Conservation (phyloP, 2,113 vertebrate species). For the Microtus pennsylvanicus region DNA sequence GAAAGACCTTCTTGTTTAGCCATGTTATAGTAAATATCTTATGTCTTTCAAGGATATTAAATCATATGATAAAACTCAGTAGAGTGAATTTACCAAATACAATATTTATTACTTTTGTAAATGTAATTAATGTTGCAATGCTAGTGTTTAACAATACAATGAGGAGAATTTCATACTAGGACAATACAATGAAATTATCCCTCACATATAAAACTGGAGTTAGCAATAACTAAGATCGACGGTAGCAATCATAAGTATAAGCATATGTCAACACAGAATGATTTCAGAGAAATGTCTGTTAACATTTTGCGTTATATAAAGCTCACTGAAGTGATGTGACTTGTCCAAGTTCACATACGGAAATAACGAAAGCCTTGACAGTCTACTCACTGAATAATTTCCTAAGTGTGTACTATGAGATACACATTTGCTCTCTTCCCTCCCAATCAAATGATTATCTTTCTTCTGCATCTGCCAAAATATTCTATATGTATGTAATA, state of each 20-base stretch:
- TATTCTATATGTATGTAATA: slow-evolving; percentile 3
- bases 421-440: background rate
- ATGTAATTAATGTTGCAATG: background rate
- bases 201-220: slow-evolving; percentile 1
- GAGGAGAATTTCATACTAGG: background rate
- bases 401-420: background rate
- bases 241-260: background rate
- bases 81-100: background rate
- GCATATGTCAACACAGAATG: background rate
- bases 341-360: background rate
- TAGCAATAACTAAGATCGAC: background rate
- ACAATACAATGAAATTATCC: background rate
- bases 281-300: background rate
- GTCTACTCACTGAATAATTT: background rate
- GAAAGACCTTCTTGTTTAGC: background rate
- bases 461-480: background rate
- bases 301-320: slow-evolving; percentile 27
- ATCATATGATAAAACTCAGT: background rate
- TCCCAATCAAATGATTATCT: background rate
- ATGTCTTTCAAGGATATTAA: slow-evolving; percentile 10
- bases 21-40: slow-evolving; percentile 10
- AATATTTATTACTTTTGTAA: slow-evolving; percentile 1
- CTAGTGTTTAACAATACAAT: background rate
- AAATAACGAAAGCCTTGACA: slow-evolving; percentile 12
- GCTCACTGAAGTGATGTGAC: slow-evolving; percentile 18